phyloP scores from a whole-genome alignment of 2,113 vertebrate species.

The Megalops atlanticus region DNA sequence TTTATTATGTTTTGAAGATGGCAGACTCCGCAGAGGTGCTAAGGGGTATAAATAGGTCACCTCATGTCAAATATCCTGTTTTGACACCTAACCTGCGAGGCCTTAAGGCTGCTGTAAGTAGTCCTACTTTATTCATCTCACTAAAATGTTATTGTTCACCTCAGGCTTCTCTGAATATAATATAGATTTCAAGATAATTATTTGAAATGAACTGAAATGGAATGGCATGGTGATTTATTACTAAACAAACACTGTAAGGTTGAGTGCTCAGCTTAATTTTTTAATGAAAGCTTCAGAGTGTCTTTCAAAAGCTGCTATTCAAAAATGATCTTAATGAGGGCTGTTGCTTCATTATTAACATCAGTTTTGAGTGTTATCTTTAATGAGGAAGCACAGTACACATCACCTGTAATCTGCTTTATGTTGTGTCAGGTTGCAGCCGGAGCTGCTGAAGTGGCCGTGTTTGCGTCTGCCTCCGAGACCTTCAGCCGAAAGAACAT shows the following conservation, averaged over 20 bases:
- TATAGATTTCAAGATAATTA: no score
- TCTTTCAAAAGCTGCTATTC: neutral
- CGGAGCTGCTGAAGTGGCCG: slow-evolving; percentile 87
- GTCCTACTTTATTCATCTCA: slow-evolving; percentile 26
- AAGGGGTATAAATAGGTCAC: slow-evolving; percentile 77
- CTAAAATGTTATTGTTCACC: neutral
- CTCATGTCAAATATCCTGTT: slow-evolving; percentile 85
- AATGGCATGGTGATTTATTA: neutral
- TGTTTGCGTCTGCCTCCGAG: slow-evolving; percentile 93
- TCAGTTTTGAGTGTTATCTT: neutral
- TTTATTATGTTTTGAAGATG: slow-evolving; percentile 78
- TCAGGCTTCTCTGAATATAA: neutral
- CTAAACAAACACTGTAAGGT: neutral
- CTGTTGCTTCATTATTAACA: neutral
- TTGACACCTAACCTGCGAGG: slow-evolving; percentile 90
- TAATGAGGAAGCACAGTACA: neutral
- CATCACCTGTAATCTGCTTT: slow-evolving; percentile 37
- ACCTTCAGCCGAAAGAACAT: slow-evolving; percentile 87
- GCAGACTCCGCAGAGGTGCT: slow-evolving; percentile 90
- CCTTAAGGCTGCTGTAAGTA: slow-evolving; percentile 88
- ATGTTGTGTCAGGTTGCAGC: slow-evolving; percentile 81
- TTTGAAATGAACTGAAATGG: no score
- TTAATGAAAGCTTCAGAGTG: neutral
- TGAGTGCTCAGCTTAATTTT: neutral
- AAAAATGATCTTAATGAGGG: neutral